These are phyloP conservation scores for Cotesia typhae DNA, from an alignment of 1,140 invertebrate species.

Conservation along the genomic window DNA sequence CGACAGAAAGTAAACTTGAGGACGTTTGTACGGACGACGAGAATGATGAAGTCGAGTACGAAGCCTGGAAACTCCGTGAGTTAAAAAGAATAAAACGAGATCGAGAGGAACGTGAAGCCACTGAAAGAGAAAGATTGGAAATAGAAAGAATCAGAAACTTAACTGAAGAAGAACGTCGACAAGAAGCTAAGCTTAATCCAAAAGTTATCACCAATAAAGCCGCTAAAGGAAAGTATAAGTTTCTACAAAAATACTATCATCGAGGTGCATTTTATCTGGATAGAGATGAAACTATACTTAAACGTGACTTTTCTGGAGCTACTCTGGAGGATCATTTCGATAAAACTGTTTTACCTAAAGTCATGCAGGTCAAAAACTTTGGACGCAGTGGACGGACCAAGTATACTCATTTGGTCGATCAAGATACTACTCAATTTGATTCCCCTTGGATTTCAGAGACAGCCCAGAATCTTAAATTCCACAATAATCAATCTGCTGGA, in stretches of 20 bases:
- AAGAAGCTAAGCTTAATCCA: constrained; percentile 91
- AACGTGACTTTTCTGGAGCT: constrained; percentile 95
- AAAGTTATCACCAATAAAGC: constrained; percentile 94
- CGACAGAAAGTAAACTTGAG: constrained; percentile 75
- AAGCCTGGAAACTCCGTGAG: constrained; percentile 97
- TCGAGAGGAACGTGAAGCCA: constrained; percentile 89
- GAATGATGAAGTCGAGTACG: constrained; percentile 97
- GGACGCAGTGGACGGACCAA: constrained; percentile 98
- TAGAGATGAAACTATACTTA: constrained; percentile 91
- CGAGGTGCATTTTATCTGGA: constrained; percentile 98
- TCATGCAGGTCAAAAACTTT: constrained; percentile 99
- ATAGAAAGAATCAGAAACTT: constrained; percentile 91
- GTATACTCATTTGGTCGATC: constrained; percentile 98
- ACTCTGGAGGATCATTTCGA: constrained; percentile 99
- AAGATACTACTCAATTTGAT: constrained; percentile 98
- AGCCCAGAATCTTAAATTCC: constrained; percentile 88
- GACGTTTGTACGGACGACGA: constrained; percentile 97
- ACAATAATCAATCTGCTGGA: constrained; percentile 91
- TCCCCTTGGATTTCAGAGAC: constrained; percentile 96
- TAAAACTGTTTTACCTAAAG: constrained; percentile 97
- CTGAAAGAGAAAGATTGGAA: constrained; percentile 88
- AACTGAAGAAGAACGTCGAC: constrained; percentile 94
- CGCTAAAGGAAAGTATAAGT: constrained; percentile 98
- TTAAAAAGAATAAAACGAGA: constrained; percentile 95
- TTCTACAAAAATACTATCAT: constrained; percentile 99